These are phyloP conservation scores for Branchinecta sandiegonensis DNA, from an alignment of 2,888 invertebrate species.

Conservation along the genomic window DNA sequence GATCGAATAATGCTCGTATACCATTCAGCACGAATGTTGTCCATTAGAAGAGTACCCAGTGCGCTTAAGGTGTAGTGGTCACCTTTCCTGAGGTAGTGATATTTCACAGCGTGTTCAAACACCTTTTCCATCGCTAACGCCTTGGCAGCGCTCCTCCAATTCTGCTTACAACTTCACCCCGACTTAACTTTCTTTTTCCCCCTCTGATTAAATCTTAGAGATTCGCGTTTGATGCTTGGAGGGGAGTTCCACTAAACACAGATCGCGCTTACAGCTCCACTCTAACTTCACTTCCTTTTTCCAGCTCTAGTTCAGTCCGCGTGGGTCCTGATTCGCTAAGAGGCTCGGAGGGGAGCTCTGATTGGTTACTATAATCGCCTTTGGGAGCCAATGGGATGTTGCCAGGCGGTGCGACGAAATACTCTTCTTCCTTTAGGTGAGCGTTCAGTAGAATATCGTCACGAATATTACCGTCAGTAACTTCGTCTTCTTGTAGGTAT, in stretches of 20 bases:
- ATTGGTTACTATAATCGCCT: constrained; percentile 16
- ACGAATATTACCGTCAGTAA: constrained; percentile 52
- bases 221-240: no score
- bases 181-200: no score
- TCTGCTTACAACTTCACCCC: no score
- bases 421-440: constrained; percentile 60
- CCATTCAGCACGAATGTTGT: constrained; percentile 2
- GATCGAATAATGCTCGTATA: neutral
- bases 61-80: neutral
- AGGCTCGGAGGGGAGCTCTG: no score
- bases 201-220: no score
- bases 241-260: no score
- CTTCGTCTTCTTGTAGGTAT: constrained; percentile 49
- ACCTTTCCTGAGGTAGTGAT: neutral
- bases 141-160: neutral
- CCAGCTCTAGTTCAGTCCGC: no score
- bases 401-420: constrained; percentile 78
- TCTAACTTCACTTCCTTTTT: no score
- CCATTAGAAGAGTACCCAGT: neutral
- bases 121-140: neutral
- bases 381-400: constrained; percentile 50
- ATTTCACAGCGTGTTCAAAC: neutral
- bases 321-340: no score
- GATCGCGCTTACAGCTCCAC: no score
- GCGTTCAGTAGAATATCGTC: constrained; percentile 60